Evolutionary conservation across 1,140 invertebrate genomes (phyloP).

Genomic region (Lutraria rhynchaena): DNA sequence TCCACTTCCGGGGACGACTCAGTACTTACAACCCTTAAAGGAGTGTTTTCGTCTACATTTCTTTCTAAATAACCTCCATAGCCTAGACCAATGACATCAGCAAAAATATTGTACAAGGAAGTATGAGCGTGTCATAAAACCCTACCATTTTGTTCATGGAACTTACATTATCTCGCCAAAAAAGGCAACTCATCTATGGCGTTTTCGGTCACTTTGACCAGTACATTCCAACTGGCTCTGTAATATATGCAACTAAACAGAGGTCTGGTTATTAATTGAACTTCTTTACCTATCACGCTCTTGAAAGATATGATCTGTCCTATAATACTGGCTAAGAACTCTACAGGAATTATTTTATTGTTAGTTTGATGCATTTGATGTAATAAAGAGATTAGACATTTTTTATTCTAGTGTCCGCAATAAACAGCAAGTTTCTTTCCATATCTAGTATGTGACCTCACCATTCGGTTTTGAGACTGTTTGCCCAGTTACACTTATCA

Average conservation of each 20-base stretch:
- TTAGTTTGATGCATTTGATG: background rate
- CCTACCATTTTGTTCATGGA: no score
- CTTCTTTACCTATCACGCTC: background rate
- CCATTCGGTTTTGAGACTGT: background rate
- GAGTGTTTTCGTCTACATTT: no score
- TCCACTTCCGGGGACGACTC: no score
- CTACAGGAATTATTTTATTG: background rate
- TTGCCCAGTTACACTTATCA: constrained; percentile 15
- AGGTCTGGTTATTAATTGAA: constrained; percentile 4
- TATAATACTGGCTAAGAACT: background rate
- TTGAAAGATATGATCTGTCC: constrained; percentile 3
- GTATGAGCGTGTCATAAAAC: no score
- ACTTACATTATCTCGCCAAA: no score
- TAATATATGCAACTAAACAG: constrained; percentile 10
- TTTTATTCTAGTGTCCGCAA: background rate
- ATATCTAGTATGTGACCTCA: constrained; percentile 4
- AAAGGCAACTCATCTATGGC: background rate
- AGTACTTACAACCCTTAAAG: no score
- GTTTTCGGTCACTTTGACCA: background rate
- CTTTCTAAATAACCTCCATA: no score
- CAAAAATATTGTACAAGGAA: no score
- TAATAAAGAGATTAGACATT: background rate
- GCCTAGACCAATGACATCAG: no score
- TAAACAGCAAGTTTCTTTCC: background rate
- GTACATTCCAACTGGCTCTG: background rate